phyloP scores from a whole-genome alignment of 2,113 vertebrate species.

The Rynchops niger region DNA sequence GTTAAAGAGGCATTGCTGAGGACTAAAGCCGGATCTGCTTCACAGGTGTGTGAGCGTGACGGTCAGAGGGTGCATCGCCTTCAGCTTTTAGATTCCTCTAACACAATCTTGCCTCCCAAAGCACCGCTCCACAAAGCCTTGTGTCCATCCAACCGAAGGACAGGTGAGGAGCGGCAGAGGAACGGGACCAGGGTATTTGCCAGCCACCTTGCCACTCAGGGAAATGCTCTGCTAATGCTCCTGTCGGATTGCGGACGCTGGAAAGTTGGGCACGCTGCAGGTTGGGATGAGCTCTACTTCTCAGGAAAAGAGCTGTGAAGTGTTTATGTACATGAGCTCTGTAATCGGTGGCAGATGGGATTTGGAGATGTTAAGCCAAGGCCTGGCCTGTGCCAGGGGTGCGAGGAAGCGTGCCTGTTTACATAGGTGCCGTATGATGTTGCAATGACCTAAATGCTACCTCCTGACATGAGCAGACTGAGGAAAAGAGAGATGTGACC shows the following conservation, averaged over 20 bases:
- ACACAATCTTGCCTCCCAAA: not conserved
- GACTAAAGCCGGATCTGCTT: not conserved
- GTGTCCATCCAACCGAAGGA: accelerated
- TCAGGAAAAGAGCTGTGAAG: not conserved
- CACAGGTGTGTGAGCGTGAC: accelerated
- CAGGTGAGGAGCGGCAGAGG: not conserved
- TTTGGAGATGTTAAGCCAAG: not conserved
- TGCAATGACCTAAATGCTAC: not conserved
- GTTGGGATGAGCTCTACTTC: not conserved
- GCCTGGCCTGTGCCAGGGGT: not conserved
- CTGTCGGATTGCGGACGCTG: accelerated
- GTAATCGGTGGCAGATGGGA: not conserved
- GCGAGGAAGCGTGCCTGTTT: accelerated
- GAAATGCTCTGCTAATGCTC: not conserved
- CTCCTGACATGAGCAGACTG: not conserved
- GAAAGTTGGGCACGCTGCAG: accelerated
- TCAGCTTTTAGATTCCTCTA: not conserved
- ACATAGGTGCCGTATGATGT: accelerated
- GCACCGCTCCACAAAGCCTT: not conserved
- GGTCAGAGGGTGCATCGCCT: not conserved
- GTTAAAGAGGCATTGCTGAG: not conserved
- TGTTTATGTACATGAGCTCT: too few relatives aligned
- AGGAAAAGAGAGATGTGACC: not conserved
- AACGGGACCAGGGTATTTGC: accelerated
- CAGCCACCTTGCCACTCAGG: not conserved